These are phyloP conservation scores for Seira sanloemensis DNA, from an alignment of 2,888 invertebrate species.

Conservation along the genomic window DNA sequence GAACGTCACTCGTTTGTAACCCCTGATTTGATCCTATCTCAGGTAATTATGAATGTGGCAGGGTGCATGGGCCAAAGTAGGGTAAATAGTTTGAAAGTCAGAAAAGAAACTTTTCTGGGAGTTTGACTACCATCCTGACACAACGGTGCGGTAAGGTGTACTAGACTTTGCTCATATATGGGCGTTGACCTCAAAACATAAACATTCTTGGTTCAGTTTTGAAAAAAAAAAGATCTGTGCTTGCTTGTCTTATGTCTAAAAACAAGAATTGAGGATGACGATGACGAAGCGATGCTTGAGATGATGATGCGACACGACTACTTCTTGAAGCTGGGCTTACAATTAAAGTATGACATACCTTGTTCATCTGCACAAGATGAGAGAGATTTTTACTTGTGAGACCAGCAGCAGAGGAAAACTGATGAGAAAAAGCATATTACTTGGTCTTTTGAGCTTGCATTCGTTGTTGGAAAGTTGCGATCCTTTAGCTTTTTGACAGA, in stretches of 20 bases:
- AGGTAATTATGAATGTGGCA: background rate
- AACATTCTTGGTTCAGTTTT: conserved; percentile 24
- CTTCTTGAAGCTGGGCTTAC: no score
- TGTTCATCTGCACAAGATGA: no score
- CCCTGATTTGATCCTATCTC: no score
- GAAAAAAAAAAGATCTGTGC: background rate
- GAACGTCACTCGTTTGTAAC: no score
- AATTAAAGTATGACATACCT: no score
- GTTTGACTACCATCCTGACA: no score
- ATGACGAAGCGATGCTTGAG: background rate
- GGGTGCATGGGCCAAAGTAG: background rate
- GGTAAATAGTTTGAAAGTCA: background rate
- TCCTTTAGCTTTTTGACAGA: no score
- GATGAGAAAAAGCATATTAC: no score
- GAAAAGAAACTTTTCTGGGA: background rate
- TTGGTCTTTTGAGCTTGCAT: no score
- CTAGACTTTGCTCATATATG: conserved; percentile 17
- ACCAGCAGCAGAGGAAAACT: background rate
- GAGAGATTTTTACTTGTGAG: no score
- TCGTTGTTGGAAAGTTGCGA: no score
- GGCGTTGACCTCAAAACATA: conserved; percentile 37
- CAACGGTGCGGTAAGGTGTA: background rate
- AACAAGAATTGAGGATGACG: background rate
- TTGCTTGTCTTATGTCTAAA: background rate
- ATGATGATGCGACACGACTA: no score